phyloP scores from a whole-genome alignment of 2,113 vertebrate genomes.

The Naja naja region DNA sequence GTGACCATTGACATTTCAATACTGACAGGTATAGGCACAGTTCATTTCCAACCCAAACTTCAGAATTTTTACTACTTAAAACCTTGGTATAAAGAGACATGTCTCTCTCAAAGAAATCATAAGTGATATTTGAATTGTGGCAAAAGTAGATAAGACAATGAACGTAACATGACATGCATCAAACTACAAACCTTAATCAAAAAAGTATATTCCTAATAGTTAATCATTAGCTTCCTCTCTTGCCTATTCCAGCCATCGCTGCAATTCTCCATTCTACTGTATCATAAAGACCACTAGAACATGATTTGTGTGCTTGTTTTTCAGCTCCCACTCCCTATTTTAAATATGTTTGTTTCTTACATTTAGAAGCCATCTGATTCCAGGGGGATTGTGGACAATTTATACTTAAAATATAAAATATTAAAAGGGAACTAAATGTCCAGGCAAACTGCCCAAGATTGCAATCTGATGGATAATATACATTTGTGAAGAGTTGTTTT shows the following conservation, averaged over 20 bases:
- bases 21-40: not conserved
- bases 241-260: not conserved
- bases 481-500: not conserved
- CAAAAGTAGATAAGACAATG: not conserved
- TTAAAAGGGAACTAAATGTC: no score
- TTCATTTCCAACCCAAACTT: not conserved
- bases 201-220: not conserved
- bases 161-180: not conserved
- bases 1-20: slow-evolving; percentile 11
- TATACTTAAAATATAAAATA: not conserved
- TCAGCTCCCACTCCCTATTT: not conserved
- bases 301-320: not conserved
- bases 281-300: not conserved
- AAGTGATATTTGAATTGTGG: not conserved
- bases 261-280: not conserved
- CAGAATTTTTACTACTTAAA: not conserved
- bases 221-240: not conserved
- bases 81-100: not conserved
- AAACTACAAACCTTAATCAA: not conserved
- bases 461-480: not conserved
- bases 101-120: not conserved
- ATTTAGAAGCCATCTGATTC: not conserved
- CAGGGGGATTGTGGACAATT: not conserved
- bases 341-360: not conserved
- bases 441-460: not conserved